Evolutionary conservation across 1,140 invertebrate species (phyloP), one percentile per base, ranked within the genome.

Genomic region (Lasioglossum baleicum): DNA sequence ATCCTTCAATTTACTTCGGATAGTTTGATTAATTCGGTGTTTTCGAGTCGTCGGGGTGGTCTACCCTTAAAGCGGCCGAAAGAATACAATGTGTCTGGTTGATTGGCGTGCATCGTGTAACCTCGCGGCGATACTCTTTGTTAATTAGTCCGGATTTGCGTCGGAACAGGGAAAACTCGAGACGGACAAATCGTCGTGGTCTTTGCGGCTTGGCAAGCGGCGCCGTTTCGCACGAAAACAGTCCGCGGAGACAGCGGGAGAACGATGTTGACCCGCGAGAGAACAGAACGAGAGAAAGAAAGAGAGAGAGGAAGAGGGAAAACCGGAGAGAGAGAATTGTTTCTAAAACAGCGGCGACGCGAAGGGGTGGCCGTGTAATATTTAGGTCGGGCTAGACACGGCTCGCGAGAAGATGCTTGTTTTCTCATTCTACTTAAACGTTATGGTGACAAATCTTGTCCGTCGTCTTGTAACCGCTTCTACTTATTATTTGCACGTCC

Each of bases 161-260:
- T 26, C 31, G 48, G 48, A 61, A 75, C 63, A 72, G 64, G 64
- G 69, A 26, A 60, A 60, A 26, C 35, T 53, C 66, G 40, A 82
- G 22, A 20, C 56, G 72, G 67, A 88, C 72, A 84, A 82, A 83
- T 85, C 67, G 75, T 68, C 67, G 63, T 64, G 75, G 51, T 81
- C 20, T 78, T 63, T 26, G n/a, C 60, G 58, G 69, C 51, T 80
- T 84, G 75, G 75, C 84, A 81, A 65, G 35, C 75, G 20, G 13
- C 10, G 53, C 63, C 58, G 44, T 15, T 15, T 53, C 48, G 68
- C 63, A 63, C 40, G 81, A 48, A 79, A 48, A 75, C 81, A 80
- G 81, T 63, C 60, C 80, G 67, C 70, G 67, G 69, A 63, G 44
- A 61, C 69, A 58, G 48, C 53, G 58, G 22, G 53, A 53, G 40